A percentile compares a stretch with the other conserved stretches of the same genome.
Conservation (phyloP, 2,797 vertebrate genomes). For the Enteromius fasciolatus region DNA sequence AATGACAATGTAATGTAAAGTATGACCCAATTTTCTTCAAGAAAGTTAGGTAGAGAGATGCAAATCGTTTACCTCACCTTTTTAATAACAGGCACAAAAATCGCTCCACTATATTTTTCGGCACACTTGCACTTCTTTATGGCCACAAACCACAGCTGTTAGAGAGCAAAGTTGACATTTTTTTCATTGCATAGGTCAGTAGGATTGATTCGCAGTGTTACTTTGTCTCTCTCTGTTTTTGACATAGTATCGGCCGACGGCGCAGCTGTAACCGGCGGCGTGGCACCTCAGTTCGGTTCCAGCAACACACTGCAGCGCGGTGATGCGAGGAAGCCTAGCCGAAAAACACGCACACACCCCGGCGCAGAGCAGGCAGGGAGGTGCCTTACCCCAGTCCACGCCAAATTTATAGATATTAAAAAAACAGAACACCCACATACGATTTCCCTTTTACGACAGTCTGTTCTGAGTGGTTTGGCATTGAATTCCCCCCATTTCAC, state of each 20-base stretch:
- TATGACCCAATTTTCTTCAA: neutral
- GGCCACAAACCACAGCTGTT: constrained; percentile 48
- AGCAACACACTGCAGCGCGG: constrained; percentile 62
- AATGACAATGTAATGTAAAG: neutral
- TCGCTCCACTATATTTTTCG: constrained; percentile 14
- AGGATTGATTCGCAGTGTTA: constrained; percentile 24
- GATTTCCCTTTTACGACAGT: constrained; percentile 46
- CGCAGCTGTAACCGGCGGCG: constrained; percentile 66
- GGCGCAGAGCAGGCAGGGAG: constrained; percentile 60
- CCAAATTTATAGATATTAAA: constrained; percentile 53
- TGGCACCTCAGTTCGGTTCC: constrained; percentile 58
- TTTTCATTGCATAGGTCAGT: constrained; percentile 57
- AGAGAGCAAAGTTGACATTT: constrained; percentile 46
- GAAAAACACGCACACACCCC: constrained; percentile 61
- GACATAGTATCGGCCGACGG: constrained; percentile 49
- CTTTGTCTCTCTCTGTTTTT: constrained; percentile 29
- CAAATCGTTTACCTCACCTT: constrained; percentile 39
- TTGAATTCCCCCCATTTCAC: constrained; percentile 19
- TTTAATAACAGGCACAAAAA: constrained; percentile 41
- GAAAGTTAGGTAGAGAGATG: constrained; percentile 18
- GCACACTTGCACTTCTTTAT: constrained; percentile 50
- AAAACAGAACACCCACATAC: constrained; percentile 54
- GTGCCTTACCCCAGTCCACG: constrained; percentile 64
- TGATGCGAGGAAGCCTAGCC: constrained; percentile 62
- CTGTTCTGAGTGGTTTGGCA: constrained; percentile 35